A percentile compares a stretch with the other conserved stretches of the same genome.
Evolutionary conservation across 1,140 invertebrate species (phyloP).

Genomic region (Archivesica marissinica): DNA sequence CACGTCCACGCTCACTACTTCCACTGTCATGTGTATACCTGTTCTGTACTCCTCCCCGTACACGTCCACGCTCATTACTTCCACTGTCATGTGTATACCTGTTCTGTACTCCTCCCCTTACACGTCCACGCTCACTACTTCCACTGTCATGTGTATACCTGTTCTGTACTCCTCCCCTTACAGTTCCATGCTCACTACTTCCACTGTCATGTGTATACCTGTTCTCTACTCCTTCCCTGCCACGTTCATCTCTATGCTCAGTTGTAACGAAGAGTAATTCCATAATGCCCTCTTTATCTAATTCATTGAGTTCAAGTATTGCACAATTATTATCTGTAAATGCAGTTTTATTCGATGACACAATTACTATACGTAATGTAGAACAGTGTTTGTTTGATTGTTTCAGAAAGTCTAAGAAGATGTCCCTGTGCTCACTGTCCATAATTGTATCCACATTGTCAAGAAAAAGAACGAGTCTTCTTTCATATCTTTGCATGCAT

Average conservation of each 20-base stretch:
- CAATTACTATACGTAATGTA: neutral
- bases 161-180: too few relatives aligned
- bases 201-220: too few relatives aligned
- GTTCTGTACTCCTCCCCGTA: too few relatives aligned
- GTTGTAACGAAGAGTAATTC: neutral
- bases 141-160: too few relatives aligned
- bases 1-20: too few relatives aligned
- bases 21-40: too few relatives aligned
- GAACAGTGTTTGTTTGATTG: neutral
- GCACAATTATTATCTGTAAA: neutral
- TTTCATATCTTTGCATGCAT: neutral
- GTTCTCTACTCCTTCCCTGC: neutral
- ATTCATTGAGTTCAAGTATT: neutral
- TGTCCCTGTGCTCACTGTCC: neutral
- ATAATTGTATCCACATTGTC: slow-evolving; percentile 24
- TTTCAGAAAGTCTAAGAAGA: neutral
- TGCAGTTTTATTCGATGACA: neutral
- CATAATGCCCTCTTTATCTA: neutral
- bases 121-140: too few relatives aligned
- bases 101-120: too few relatives aligned
- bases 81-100: too few relatives aligned
- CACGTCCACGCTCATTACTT: too few relatives aligned
- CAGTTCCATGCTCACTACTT: too few relatives aligned
- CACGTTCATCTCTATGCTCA: neutral
- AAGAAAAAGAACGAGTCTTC: neutral